phyloP scores from a whole-genome alignment of 2,797 vertebrate genomes.

The Mustela erminea region DNA sequence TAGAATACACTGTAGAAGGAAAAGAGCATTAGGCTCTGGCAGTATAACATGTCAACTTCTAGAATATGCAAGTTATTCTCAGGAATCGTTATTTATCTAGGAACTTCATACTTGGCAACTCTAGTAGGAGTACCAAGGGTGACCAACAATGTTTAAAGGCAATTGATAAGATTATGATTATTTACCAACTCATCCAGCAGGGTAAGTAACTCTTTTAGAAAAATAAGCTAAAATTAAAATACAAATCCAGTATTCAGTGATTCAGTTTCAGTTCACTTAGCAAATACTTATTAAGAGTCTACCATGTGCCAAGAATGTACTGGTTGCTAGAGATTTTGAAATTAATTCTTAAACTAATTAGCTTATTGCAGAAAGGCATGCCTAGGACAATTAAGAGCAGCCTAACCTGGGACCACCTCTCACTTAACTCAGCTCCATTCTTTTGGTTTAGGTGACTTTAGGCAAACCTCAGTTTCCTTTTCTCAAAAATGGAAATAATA shows the following conservation, averaged over 20 bases:
- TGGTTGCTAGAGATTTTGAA: conserved; percentile 43
- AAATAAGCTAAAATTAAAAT: conserved; percentile 63
- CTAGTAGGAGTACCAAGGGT: background rate
- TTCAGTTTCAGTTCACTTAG: conserved; percentile 43
- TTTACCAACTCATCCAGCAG: background rate
- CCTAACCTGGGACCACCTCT: background rate
- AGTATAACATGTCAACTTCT: background rate
- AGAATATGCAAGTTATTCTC: background rate
- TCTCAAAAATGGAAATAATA: conserved; percentile 14
- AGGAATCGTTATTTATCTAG: background rate
- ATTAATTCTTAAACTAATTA: conserved; percentile 32
- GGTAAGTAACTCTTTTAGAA: background rate
- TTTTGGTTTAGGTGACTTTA: background rate
- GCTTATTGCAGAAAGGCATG: background rate
- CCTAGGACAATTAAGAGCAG: background rate
- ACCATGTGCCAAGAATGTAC: conserved; percentile 16
- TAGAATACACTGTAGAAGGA: background rate
- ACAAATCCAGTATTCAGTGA: background rate
- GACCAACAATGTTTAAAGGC: background rate
- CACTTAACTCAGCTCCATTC: background rate
- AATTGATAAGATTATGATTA: background rate
- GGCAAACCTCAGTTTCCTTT: background rate
- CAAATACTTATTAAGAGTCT: conserved; percentile 54
- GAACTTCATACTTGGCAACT: background rate
- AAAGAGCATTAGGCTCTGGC: background rate